Evolutionary conservation across 2,797 vertebrate genomes (phyloP).

Genomic region (Eremophila alpestris): DNA sequence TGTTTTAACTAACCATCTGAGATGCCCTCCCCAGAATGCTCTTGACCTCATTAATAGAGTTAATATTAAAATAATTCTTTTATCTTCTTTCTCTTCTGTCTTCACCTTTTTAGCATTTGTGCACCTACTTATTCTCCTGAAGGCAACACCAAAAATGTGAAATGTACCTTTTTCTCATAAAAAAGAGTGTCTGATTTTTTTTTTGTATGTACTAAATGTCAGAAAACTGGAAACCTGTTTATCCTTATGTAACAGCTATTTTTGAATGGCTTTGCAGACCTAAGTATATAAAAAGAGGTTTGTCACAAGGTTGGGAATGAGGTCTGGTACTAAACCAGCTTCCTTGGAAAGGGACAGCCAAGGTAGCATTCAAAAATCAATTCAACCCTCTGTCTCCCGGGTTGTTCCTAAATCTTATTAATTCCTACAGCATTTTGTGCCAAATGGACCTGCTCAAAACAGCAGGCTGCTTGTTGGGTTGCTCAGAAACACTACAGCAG

Average conservation of each 20-base stretch:
- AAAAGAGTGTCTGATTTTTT: neutral
- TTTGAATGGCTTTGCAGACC: neutral
- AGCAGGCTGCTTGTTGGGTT: neutral
- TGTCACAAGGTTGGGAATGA: neutral
- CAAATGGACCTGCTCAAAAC: neutral
- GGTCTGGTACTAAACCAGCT: neutral
- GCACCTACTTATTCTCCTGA: neutral
- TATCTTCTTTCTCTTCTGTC: neutral
- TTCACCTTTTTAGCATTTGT: neutral
- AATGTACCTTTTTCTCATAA: neutral
- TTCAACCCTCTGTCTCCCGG: neutral
- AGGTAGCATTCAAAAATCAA: neutral
- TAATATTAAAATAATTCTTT: neutral
- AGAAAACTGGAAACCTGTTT: neutral
- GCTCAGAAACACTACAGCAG: neutral
- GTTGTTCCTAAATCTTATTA: neutral
- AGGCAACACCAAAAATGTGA: accelerated
- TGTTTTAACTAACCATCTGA: neutral
- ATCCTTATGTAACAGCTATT: neutral
- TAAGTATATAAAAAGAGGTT: neutral
- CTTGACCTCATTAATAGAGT: neutral
- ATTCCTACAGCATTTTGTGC: neutral
- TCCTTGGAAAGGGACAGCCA: neutral
- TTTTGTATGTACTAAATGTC: neutral
- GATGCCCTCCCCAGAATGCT: neutral